Conservation (phyloP, 2,888 invertebrate genomes). For the Eristalis pertinax region DNA sequence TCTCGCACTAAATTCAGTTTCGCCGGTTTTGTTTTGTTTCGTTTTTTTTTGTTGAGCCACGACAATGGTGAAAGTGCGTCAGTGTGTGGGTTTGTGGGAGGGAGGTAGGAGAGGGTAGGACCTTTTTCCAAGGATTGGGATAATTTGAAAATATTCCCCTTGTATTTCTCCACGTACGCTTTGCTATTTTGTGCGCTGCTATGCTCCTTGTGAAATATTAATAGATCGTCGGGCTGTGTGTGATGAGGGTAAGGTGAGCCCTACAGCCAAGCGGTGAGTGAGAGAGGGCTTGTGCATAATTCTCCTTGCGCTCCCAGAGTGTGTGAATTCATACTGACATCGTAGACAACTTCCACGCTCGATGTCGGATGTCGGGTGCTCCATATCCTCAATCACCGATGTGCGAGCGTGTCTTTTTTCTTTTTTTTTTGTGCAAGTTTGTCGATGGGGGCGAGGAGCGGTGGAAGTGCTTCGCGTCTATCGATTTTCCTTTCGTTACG, state of each 20-base stretch:
- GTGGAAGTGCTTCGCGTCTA: conserved; percentile 49
- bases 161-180: background rate
- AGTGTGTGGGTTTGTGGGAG: background rate
- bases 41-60: conserved; percentile 21
- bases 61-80: background rate
- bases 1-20: conserved; percentile 12
- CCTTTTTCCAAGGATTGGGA: conserved; percentile 39
- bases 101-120: conserved; percentile 23
- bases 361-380: background rate
- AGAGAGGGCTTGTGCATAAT: conserved; percentile 2
- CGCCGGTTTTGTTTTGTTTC: background rate
- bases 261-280: background rate
- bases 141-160: conserved; percentile 31
- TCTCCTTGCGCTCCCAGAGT: conserved; percentile 9
- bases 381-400: background rate
- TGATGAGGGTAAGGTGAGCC: conserved; percentile 30
- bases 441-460: background rate
- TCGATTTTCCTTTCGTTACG: conserved; percentile 61
- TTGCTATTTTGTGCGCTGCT: conserved; percentile 18
- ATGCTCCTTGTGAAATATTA: conserved; percentile 59
- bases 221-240: conserved; percentile 47
- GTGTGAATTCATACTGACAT: conserved; percentile 30
- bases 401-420: background rate
- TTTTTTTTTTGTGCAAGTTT: too few relatives aligned
- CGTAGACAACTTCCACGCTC: conserved; percentile 14